Conservation (phyloP, 2,113 vertebrate species). For the Dromaius novaehollandiae region DNA sequence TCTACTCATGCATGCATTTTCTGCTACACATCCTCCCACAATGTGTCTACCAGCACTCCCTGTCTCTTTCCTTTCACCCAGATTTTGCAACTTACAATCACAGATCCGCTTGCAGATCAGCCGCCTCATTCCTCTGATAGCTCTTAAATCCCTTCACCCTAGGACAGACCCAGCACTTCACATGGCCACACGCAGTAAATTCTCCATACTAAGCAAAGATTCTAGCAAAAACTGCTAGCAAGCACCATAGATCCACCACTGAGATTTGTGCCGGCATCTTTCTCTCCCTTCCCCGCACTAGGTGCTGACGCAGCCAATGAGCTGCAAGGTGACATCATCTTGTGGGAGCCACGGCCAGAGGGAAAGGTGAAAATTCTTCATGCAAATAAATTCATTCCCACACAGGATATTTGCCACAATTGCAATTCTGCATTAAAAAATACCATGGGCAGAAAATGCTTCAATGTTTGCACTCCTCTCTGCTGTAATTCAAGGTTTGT, state of each 20-base stretch:
- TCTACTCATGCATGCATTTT: constrained; percentile 73
- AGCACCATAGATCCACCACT: constrained; percentile 76
- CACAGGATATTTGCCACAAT: constrained; percentile 15
- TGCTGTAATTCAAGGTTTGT: neutral
- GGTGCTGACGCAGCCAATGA: constrained; percentile 87
- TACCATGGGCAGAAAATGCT: constrained; percentile 15
- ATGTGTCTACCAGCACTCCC: constrained; percentile 76
- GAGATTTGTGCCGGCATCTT: constrained; percentile 86
- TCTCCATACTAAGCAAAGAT: constrained; percentile 69
- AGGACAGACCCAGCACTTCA: constrained; percentile 73
- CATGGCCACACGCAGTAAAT: constrained; percentile 77
- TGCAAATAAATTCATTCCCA: constrained; percentile 78
- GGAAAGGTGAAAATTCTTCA: constrained; percentile 84
- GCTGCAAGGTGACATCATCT: constrained; percentile 93
- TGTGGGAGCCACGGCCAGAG: constrained; percentile 86
- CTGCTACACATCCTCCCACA: constrained; percentile 78
- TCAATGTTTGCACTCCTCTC: neutral
- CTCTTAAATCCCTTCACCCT: constrained; percentile 78
- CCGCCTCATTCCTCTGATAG: constrained; percentile 91
- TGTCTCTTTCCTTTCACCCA: constrained; percentile 77
- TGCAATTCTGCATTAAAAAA: neutral
- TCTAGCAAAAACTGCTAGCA: constrained; percentile 68
- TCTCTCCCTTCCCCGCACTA: constrained; percentile 84
- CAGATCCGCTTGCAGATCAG: constrained; percentile 99
- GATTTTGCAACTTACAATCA: constrained; percentile 95